Evolutionary conservation across 2,888 invertebrate genomes (phyloP), one percentile per base, ranked within the genome.

Genomic region (Cheiracanthium punctorium): DNA sequence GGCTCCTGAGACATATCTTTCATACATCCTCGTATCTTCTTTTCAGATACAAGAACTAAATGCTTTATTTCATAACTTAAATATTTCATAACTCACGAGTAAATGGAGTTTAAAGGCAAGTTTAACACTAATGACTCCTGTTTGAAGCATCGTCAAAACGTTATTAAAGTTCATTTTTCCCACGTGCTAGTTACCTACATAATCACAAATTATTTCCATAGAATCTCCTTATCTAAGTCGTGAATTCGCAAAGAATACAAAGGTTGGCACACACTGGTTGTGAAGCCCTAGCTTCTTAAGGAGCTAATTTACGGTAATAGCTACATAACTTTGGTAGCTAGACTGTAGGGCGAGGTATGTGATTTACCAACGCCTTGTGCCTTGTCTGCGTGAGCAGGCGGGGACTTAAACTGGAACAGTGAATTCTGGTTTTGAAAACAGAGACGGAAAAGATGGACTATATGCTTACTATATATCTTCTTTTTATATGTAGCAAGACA

Each of bases 161-260:
- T 58, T 69, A 33, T n/a, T 17, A 32, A 32, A n/a, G 24, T 69
- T 10, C 29, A 17, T 29, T n/a, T 79, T 79, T 79, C 79, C 52
- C 79, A 79, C 79, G 79, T 58, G 58, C 79, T 52, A 52, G 71
- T 79, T 70, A 79, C 79, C 79, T 71, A 79, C 41, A 70, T 79
- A 79, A 64, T n/a, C 33, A n/a, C 12, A 69, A 43, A 17, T 29
- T 37, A 32, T 77, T 77, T 52, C 77, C 30, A 28, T 71, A 71
- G 43, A 41, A n/a, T 33, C 43, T 29, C 33, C 71, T 71, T 71
- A 71, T 71, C 79, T 71, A 24, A 67, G 67, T 76, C 76, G 64
- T 76, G 70, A 79, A 79, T 28, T 79, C 79, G 79, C 71, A 71
- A n/a, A n/a, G 58, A 29, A 79, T 33, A 75, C 64, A 37, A 71